Evolutionary conservation across 2,797 vertebrate genomes (phyloP).

Genomic region (Borostomias antarcticus): DNA sequence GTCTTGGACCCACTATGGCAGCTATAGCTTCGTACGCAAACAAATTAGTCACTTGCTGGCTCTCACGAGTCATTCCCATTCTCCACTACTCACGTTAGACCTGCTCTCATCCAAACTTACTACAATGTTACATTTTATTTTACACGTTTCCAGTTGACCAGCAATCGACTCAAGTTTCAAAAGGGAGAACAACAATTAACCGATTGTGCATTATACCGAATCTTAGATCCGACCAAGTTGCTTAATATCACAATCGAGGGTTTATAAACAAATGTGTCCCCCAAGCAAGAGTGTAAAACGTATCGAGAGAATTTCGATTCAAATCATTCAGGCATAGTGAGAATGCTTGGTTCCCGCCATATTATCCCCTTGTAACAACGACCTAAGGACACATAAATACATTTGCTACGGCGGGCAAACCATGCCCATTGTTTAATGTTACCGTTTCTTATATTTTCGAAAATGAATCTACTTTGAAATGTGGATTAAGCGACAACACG

Average conservation of each 20-base stretch:
- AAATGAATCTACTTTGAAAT: neutral
- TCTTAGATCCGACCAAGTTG: neutral
- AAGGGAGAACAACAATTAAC: too few relatives aligned
- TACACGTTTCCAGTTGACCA: constrained; percentile 3
- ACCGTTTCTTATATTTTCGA: neutral
- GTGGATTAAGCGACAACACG: neutral
- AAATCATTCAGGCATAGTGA: constrained; percentile 37
- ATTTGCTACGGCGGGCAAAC: neutral
- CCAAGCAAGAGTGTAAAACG: neutral
- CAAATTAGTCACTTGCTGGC: constrained; percentile 53
- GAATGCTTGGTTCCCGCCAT: constrained; percentile 77
- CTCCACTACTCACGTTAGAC: neutral
- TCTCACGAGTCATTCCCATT: constrained; percentile 51
- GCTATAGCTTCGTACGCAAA: constrained; percentile 49
- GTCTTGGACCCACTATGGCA: neutral
- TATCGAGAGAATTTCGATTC: neutral
- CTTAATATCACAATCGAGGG: neutral
- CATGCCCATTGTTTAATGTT: neutral
- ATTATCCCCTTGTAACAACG: constrained; percentile 54
- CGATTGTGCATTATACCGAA: neutral
- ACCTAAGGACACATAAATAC: constrained; percentile 40
- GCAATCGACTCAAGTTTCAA: neutral
- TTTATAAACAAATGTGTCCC: neutral
- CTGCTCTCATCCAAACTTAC: neutral
- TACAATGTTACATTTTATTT: constrained; percentile 5